These are phyloP conservation scores for Sylvicola cinctus DNA, from an alignment of 2,888 invertebrate species.

Conservation along the genomic window DNA sequence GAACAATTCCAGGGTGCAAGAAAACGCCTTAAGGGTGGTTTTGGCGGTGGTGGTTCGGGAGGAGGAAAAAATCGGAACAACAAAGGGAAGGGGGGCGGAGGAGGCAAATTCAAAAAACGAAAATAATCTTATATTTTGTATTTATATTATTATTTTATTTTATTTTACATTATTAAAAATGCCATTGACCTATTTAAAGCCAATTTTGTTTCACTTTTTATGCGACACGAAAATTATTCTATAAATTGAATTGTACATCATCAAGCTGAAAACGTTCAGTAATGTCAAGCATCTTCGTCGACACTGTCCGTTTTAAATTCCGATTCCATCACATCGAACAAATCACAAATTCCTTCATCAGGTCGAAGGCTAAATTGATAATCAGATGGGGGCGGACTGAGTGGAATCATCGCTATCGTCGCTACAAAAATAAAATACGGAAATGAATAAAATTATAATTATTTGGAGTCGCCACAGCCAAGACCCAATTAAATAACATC, in stretches of 20 bases:
- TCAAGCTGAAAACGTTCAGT: too few relatives aligned
- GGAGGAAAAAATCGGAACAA: slow-evolving; percentile 10
- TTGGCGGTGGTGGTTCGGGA: slow-evolving; percentile 24
- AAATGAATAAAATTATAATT: background rate
- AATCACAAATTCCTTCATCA: slow-evolving; percentile 21
- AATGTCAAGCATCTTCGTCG: too few relatives aligned
- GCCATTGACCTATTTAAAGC: too few relatives aligned
- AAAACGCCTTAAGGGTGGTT: slow-evolving; percentile 41
- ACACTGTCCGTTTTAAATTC: too few relatives aligned
- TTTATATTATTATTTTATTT: too few relatives aligned
- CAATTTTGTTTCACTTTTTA: too few relatives aligned
- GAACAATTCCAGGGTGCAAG: slow-evolving; percentile 63
- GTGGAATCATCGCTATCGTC: slow-evolving; percentile 18
- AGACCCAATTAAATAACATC: background rate
- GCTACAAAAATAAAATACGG: slow-evolving; percentile 12
- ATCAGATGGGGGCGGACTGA: slow-evolving; percentile 20
- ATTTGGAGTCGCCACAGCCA: background rate
- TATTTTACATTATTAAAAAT: too few relatives aligned
- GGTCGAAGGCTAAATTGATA: slow-evolving; percentile 18
- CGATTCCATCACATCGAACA: slow-evolving; percentile 1
- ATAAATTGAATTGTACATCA: too few relatives aligned
- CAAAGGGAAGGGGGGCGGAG: too few relatives aligned
- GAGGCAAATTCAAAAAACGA: too few relatives aligned
- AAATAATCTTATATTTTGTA: too few relatives aligned
- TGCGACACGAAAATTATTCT: too few relatives aligned